Percentiles rank a stretch among this genome's conserved stretches.
Evolutionary conservation across 2,113 vertebrate genomes (phyloP).

Genomic region (Telmatochromis bifrenatus): DNA sequence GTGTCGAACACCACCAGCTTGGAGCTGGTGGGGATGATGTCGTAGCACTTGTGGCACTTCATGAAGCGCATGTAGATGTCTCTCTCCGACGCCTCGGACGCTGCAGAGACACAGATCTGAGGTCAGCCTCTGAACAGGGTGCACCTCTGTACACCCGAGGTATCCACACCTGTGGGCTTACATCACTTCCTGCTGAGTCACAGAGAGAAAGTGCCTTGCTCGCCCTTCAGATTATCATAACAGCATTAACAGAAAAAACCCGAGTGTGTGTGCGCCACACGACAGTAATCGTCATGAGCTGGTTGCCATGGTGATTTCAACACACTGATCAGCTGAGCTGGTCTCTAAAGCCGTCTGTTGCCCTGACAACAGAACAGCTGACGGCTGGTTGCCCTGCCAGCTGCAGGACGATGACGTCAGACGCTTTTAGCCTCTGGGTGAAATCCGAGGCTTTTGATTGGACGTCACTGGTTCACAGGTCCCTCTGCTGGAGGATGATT

Average conservation of each 20-base stretch:
- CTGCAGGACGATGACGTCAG: background rate
- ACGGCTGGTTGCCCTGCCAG: background rate
- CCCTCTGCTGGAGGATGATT: background rate
- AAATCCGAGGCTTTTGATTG: background rate
- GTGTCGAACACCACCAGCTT: constrained; percentile 98
- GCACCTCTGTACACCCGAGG: fast-evolving
- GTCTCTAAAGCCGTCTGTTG: constrained; percentile 1
- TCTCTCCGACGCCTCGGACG: constrained; percentile 84
- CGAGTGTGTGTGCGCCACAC: fast-evolving
- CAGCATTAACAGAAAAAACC: background rate
- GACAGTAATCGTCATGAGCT: background rate
- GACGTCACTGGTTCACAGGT: background rate
- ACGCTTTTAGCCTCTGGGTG: background rate
- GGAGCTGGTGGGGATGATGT: constrained; percentile 96
- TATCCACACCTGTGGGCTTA: background rate
- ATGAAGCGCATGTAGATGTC: constrained; percentile 98
- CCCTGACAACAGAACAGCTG: constrained; percentile 15
- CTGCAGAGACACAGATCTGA: constrained; percentile 38
- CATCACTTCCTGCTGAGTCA: background rate
- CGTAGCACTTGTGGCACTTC: constrained; percentile 97
- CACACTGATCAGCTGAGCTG: background rate
- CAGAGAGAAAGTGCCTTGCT: background rate
- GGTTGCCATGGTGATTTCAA: constrained; percentile 20
- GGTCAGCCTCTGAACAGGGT: background rate
- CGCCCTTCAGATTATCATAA: background rate